Percentiles rank a stretch among this genome's conserved stretches.
Evolutionary conservation across 2,113 vertebrate species (phyloP).

Genomic region (Pedetes capensis): DNA sequence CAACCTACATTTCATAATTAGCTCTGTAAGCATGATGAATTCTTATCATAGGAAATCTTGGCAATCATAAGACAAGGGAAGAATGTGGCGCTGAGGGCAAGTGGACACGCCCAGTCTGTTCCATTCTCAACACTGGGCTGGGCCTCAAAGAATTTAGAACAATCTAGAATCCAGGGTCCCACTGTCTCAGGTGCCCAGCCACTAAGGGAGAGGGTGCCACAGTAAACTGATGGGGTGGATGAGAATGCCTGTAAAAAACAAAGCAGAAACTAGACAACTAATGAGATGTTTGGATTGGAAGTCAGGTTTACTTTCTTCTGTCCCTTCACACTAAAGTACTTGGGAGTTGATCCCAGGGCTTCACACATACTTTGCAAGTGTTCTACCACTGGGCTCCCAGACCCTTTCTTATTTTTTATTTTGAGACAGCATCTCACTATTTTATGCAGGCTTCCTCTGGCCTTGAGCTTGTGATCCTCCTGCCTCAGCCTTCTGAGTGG

Average conservation of each 20-base stretch:
- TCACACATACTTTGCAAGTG: too few species aligned
- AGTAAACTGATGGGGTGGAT: not conserved
- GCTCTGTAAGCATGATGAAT: not conserved
- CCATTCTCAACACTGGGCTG: not conserved
- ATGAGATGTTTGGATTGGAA: not conserved
- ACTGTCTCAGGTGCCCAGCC: too few species aligned
- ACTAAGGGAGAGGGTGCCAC: not conserved
- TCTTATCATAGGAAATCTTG: not conserved
- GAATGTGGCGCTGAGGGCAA: not conserved
- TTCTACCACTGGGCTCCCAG: too few species aligned
- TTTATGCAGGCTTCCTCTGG: too few species aligned
- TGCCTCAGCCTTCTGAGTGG: too few species aligned
- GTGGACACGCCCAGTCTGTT: not conserved
- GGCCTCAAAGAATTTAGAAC: not conserved
- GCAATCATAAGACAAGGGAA: not conserved
- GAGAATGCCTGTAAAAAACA: not conserved
- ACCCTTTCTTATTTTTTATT: too few species aligned
- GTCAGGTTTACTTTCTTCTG: not conserved
- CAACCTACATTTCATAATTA: not conserved
- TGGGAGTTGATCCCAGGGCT: too few species aligned
- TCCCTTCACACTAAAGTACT: too few species aligned
- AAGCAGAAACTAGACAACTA: not conserved
- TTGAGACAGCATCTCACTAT: too few species aligned
- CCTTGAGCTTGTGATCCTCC: too few species aligned
- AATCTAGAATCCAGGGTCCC: not conserved